A percentile compares a stretch with the other conserved stretches of the same genome.
Evolutionary conservation across 2,797 vertebrate species (phyloP).

Genomic region (Falco peregrinus): DNA sequence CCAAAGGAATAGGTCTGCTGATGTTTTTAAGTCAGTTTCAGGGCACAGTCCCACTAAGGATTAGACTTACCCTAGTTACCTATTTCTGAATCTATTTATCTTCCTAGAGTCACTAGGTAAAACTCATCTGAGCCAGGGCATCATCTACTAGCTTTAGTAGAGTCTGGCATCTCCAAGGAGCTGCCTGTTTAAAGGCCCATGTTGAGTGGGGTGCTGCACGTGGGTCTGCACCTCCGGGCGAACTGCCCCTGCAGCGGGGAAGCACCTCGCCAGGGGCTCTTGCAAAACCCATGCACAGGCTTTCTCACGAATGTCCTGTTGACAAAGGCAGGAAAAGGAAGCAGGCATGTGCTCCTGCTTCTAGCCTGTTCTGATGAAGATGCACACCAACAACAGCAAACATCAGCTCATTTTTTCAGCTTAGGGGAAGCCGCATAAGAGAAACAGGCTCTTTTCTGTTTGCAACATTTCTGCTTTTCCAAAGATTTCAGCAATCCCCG

Average conservation of each 20-base stretch:
- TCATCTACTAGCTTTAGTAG: neutral
- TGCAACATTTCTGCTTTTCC: neutral
- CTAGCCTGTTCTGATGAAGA: neutral
- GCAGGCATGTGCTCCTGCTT: slow-evolving; percentile 3
- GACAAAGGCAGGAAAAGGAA: slow-evolving; percentile 64
- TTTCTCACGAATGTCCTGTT: neutral
- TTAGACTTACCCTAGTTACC: slow-evolving; percentile 61
- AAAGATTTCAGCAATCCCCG: neutral
- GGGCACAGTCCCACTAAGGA: neutral
- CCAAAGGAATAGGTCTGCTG: slow-evolving; percentile 29
- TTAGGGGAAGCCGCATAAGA: neutral
- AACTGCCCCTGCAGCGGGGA: neutral
- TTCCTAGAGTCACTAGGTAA: slow-evolving; percentile 45
- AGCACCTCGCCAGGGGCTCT: neutral
- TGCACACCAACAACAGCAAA: neutral
- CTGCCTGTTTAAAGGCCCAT: neutral
- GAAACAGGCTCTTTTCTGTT: neutral
- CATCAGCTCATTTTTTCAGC: neutral
- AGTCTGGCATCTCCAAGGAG: neutral
- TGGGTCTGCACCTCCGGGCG: neutral
- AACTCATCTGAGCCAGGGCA: accelerated
- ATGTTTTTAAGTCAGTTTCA: slow-evolving; percentile 52
- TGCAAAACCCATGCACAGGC: neutral
- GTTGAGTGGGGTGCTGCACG: neutral
- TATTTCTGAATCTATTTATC: slow-evolving; percentile 54